A percentile compares a stretch with the other conserved stretches of the same genome.
Conservation (phyloP, 2,113 vertebrate genomes). For the Neomonachus schauinslandi region DNA sequence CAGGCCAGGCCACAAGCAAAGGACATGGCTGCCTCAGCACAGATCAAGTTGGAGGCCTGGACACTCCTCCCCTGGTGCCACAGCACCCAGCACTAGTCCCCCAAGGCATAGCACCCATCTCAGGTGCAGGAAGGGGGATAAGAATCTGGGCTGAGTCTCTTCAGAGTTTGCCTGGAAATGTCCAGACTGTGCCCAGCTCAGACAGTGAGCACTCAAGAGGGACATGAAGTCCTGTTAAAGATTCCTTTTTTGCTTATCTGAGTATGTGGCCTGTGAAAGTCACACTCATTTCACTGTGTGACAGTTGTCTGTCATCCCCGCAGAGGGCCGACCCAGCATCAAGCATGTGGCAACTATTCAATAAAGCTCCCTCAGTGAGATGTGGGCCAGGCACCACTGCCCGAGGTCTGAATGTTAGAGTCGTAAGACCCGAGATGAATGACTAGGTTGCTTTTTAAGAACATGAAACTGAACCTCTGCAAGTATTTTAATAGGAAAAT, state of each 20-base stretch:
- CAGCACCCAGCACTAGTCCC: background rate
- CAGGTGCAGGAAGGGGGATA: background rate
- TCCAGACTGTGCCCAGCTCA: background rate
- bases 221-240: background rate
- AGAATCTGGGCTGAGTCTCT: background rate
- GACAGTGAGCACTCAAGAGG: background rate
- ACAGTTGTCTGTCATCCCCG: background rate
- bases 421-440: background rate
- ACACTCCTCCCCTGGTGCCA: background rate
- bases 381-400: background rate
- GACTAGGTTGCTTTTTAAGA: background rate
- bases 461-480: background rate
- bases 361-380: background rate
- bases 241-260: no score
- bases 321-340: background rate
- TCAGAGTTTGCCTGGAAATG: background rate
- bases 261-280: background rate
- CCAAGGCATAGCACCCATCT: background rate
- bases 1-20: background rate
- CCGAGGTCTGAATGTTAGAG: background rate
- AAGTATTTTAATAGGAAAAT: constrained; percentile 41
- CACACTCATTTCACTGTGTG: background rate
- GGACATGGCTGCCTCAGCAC: background rate
- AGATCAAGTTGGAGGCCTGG: background rate
- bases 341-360: background rate